Base-by-base conservation (phyloP, 2,888 invertebrate genomes). In the Dasypogon diadema region DNA sequence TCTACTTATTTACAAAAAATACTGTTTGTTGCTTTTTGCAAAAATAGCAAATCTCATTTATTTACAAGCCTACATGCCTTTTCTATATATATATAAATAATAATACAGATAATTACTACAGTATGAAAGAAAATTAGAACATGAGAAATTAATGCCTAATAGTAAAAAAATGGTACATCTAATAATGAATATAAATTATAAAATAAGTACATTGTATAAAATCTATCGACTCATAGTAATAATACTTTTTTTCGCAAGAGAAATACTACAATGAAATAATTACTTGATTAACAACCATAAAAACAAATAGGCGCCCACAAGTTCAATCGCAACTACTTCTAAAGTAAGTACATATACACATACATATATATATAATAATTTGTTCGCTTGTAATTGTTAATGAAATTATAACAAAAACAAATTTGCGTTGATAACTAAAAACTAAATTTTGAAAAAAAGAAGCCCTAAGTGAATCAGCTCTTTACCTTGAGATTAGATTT, bases 271-370 rank as follows among this genome's bases (percentile, higher is more conserved):
- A 70, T 54, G 70, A 70, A 70, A 70, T 18, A 60, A 34, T 30
- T 48, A 54, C 18, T 30, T 54, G 24, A 70, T 30, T 30, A 54
- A 54, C 18, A 70, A 73, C 26, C 56, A 24, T 54, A 68, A 42
- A 48, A 75, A 65, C 48, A 75, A 60, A 72, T 65, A 77, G 65
- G 75, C 77, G 77, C 75, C 77, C 75, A 77, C 63, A 77, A 77
- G 34, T 65, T 77, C 77, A 77, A 77, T 77, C 77, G 77, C 77
- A 77, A 77, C 77, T 77, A 77, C 77, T 76, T 74, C 74, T 60
- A 73, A 42, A 56, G 18, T 46, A 73, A 58, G 37, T 56, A 42
- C 26, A 72, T 34, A 37, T 58, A 58, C 55, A 56, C 42, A 63
- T 56, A 26, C 26, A 56, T 18, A 26, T 24, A n/a, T 26, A 70